Base-by-base conservation (phyloP, 2,888 invertebrate genomes). In the Synergus itoensis region DNA sequence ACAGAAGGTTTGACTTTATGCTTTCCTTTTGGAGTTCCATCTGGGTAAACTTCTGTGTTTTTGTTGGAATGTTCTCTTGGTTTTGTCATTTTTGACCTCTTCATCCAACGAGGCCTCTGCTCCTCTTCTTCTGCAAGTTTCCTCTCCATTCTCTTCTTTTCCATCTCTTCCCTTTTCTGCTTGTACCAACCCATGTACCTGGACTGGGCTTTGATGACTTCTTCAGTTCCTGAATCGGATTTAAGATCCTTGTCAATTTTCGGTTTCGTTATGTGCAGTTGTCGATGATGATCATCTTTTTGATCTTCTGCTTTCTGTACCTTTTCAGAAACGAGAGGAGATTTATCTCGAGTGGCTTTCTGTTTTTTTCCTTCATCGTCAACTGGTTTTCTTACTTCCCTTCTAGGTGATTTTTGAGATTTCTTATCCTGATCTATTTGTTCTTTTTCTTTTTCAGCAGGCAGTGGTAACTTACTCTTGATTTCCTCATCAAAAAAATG, bases 121-220 rank as follows among this genome's bases (percentile, higher is more conserved):
- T 87, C 87, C 60, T 87, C 89, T 62, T 89, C 88, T 21, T 88
- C 89, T 4, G 85, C 84, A 16, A 82, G 80, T 62, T 80, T 80
- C 79, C 73, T 77, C 36, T 87, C 85, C 41, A 80, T 81, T 53
- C 85, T 83, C 48, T 87, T 89, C 12, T 84, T 84, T 77, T 91
- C 92, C 86, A 88, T 88, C 75, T 91, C 91, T 16, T 89, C 88
- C 0, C 90, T 87, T 21, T 91, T 91, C 76, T 91, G 88, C 77
- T 90, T 90, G 83, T 92, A 92, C 92, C 92, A 91, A 14, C 89
- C 89, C 92, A 92, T 92, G 78, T 92, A 92, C 48, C 92, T 89
- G 9, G 91, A 90, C 21, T 85, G 83, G 11, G 85, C 81, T 40
- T 81, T 82, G 14, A 40, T 9, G 36, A 48, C 28, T 40, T 73